Evolutionary conservation across 2,113 vertebrate species (phyloP), one percentile per base, ranked within the genome.

Genomic region (Limanda limanda): DNA sequence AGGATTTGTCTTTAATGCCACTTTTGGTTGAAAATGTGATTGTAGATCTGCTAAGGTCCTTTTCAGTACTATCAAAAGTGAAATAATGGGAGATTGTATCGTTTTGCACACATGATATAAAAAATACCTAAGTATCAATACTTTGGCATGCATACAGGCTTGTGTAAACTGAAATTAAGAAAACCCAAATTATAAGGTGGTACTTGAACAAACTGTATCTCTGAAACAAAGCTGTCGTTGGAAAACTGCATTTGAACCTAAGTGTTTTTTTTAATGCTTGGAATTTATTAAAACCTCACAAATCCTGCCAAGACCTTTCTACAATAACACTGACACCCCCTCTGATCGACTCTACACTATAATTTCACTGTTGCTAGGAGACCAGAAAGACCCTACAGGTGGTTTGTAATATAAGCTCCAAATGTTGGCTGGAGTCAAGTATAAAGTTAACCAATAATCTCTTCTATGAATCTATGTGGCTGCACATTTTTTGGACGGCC

Each of bases 351-450:
- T n/a, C n/a, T n/a, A n/a, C 60, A 24, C 51, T 75, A 4, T 79
- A 6, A 71, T 76, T 42, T 66, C 18, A 23, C 71, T 77, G 85
- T 88, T 87, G 79, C 85, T 84, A 82, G 74, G 87, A 87, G 57
- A 91, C 85, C 5, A 18, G 48, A 24, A 56, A 18, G 40, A 17
- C 51, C 51, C 48, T 76, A 72, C 71, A 77, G 77, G 68, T 82
- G 60, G 75, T 52, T 75, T 45, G 20, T 69, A 72, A 66, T 64
- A 55, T 62, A 62, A 27, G 42, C 55, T 73, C 42, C 65, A 59
- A 52, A 57, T 83, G 63, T 27, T 17, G 23, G 56, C 71, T 74
- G 40, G 47, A 55, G 62, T 52, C 60, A 57, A 31, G 61, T 68
- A 18, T 13, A 47, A 35, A 61, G 61, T 74, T 20, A 25, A 8